Percentiles rank a stretch among this genome's conserved stretches.
Evolutionary conservation across 2,888 invertebrate species (phyloP).

Genomic region (Sericinus montela): DNA sequence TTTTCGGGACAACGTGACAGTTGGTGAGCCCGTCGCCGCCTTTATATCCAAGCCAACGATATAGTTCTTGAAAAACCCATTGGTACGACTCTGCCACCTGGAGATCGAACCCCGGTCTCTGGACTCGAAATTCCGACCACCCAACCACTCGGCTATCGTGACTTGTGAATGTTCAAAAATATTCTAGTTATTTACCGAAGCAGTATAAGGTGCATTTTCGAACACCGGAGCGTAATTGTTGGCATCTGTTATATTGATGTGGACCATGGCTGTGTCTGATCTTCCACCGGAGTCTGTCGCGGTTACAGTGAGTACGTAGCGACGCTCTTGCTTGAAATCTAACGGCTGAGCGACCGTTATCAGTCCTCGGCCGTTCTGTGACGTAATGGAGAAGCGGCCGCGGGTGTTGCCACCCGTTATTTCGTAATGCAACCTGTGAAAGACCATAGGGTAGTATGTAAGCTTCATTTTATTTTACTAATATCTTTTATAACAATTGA

Average conservation of each 20-base stretch:
- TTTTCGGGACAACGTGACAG: no score
- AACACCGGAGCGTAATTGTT: slow-evolving; percentile 97
- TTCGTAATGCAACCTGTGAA: slow-evolving; percentile 86
- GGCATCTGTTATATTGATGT: slow-evolving; percentile 95
- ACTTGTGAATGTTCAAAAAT: no score
- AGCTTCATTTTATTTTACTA: no score
- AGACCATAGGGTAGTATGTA: neutral
- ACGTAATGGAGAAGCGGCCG: slow-evolving; percentile 93
- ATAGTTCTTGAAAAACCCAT: no score
- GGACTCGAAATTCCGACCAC: no score
- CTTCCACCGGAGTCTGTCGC: slow-evolving; percentile 95
- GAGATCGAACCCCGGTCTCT: no score
- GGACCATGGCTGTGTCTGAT: slow-evolving; percentile 92
- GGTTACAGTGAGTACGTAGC: slow-evolving; percentile 91
- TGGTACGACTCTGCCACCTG: no score
- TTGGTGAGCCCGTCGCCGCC: no score
- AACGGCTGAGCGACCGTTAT: slow-evolving; percentile 93
- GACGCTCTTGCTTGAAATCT: slow-evolving; percentile 94
- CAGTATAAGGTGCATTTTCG: slow-evolving; percentile 94
- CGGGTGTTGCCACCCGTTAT: slow-evolving; percentile 91
- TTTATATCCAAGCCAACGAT: no score
- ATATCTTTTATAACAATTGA: no score
- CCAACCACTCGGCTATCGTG: no score
- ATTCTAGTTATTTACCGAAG: slow-evolving; percentile 75
- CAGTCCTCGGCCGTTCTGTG: slow-evolving; percentile 91